These are phyloP conservation scores for Diuraphis noxia DNA, from an alignment of 1,140 invertebrate species.

Conservation along the genomic window DNA sequence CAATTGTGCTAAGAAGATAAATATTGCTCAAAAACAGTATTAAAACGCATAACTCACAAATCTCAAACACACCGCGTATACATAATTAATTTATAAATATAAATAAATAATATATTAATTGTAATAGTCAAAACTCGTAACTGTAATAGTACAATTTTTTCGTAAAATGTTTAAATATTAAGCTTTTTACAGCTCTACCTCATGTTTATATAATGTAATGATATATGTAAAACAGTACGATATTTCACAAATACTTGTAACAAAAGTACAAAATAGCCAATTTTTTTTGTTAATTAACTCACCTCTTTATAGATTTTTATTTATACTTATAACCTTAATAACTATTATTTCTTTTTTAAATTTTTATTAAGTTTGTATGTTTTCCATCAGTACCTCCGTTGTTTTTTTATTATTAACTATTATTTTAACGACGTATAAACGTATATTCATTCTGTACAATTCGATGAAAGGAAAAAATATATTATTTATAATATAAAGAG, in stretches of 20 bases:
- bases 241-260: slow-evolving; percentile 53
- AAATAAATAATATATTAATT: slow-evolving; percentile 23
- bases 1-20: slow-evolving; percentile 45
- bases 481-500: not conserved
- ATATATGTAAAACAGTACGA: slow-evolving; percentile 37
- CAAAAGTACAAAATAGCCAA: slow-evolving; percentile 54
- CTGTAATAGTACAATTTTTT: slow-evolving; percentile 52
- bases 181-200: slow-evolving; percentile 53
- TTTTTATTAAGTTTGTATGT: slow-evolving; percentile 46
- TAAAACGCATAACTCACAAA: slow-evolving; percentile 42
- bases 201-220: slow-evolving; percentile 48
- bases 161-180: slow-evolving; percentile 46
- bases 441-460: slow-evolving; percentile 29
- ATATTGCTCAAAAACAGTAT: slow-evolving; percentile 54
- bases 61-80: slow-evolving; percentile 46
- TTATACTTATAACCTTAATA: slow-evolving; percentile 48
- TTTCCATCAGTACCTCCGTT: slow-evolving; percentile 14
- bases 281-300: slow-evolving; percentile 54
- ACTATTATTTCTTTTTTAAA: slow-evolving; percentile 28
- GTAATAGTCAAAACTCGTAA: slow-evolving; percentile 51
- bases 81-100: slow-evolving; percentile 39
- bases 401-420: not conserved
- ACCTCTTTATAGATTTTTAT: slow-evolving; percentile 37
- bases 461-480: not conserved
- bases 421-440: slow-evolving; percentile 34